Conservation (phyloP, 2,888 invertebrate species). For the Acrocyrtus sp. region DNA sequence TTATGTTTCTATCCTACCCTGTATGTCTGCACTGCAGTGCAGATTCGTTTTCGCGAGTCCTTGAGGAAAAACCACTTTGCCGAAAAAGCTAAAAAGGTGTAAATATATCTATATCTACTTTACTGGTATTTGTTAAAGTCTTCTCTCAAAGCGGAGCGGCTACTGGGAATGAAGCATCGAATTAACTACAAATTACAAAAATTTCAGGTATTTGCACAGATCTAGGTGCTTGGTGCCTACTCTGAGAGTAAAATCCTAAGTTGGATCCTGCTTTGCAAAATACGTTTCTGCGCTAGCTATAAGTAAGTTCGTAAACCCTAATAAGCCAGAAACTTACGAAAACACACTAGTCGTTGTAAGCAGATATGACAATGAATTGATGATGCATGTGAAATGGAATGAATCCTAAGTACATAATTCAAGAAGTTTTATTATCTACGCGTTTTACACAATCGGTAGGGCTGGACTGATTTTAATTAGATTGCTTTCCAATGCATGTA, state of each 20-base stretch:
- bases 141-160: background rate
- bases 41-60: no score
- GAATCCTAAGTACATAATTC: conserved; percentile 33
- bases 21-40: no score
- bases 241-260: no score
- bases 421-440: conserved; percentile 14
- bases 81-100: background rate
- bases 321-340: background rate
- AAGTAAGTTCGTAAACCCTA: no score
- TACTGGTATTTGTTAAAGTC: background rate
- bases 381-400: background rate
- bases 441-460: background rate
- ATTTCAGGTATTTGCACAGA: background rate
- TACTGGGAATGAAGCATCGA: background rate
- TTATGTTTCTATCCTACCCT: no score
- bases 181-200: background rate
- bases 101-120: background rate
- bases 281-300: no score
- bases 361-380: background rate
- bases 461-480: conserved; percentile 19
- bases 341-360: background rate
- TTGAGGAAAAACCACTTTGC: background rate
- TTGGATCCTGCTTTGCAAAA: no score
- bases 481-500: background rate
- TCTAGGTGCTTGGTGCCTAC: background rate